Evolutionary conservation across 2,113 vertebrate species (phyloP), one percentile per base, ranked within the genome.

Genomic region (Erythrocebus patas): DNA sequence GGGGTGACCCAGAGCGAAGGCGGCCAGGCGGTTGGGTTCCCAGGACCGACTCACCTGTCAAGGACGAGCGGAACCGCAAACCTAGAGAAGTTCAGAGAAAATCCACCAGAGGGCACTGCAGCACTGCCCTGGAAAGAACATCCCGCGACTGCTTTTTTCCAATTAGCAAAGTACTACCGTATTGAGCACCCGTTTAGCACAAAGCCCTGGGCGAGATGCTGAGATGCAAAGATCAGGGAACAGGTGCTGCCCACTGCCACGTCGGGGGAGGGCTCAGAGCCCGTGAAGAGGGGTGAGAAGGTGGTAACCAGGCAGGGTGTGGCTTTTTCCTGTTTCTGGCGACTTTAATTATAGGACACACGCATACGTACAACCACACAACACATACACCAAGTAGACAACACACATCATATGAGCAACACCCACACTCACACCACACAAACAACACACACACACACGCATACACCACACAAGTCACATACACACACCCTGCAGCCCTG

Each of bases 101-200:
- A 48, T 27, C 72, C 98, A 95, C 97, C 82, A 98, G 98, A 96
- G 97, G 96, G 94, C 96, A 94, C 88, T 91, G 59, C 80, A 94
- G 84, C 76, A 93, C 94, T 22, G 18, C 43, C 75, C 50, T 88
- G 89, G 55, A 79, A 80, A 92, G 30, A 43, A 17, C 27, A 16
- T 3, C n/a, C 35, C 23, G 1, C 11, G 0, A 25, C 25, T 0
- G 68, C 10, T 18, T 13, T 30, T 25, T 27, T 10, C 1, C 76
- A 30, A 1, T n/a, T 18, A 92, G 1, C 75, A 23, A 64, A 48
- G 7, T 6, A 14, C 40, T 3, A 50, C 43, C 8, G 8, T 27
- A 16, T 10, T 43, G 68, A 87, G 23, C 64, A 9, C 14, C 0
- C 10, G 0, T 48, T 73, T 40, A 84, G 55, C 64, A 7, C 55